A percentile compares a stretch with the other conserved stretches of the same genome.
Conservation (phyloP, 2,888 invertebrate species). For the Agriotes lineatus region DNA sequence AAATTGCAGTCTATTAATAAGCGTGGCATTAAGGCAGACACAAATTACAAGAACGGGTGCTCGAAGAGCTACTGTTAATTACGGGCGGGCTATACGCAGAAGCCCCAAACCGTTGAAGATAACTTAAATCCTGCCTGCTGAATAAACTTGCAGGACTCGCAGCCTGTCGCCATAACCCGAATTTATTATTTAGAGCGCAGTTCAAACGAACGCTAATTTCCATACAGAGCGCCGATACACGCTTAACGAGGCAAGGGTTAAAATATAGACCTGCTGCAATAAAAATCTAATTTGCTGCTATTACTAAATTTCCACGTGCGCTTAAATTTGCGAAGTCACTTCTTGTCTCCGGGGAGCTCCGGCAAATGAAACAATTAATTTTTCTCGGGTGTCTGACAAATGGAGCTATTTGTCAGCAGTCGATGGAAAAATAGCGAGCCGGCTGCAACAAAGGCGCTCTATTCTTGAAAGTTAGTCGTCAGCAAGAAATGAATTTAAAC, state of each 20-base stretch:
- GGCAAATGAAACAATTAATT: constrained; percentile 23
- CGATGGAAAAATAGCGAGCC: constrained; percentile 5
- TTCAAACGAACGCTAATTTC: neutral
- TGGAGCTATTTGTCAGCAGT: constrained; percentile 3
- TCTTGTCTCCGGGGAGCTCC: neutral
- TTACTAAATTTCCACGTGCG: too few species aligned
- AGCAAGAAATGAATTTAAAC: constrained; percentile 13
- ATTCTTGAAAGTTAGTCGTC: neutral
- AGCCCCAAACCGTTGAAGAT: too few species aligned
- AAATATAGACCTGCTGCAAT: neutral
- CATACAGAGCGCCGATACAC: constrained; percentile 1
- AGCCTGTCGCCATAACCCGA: neutral
- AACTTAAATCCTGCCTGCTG: neutral
- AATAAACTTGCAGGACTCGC: neutral
- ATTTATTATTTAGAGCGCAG: neutral
- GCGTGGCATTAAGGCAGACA: too few species aligned
- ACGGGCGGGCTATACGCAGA: too few species aligned
- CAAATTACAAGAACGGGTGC: too few species aligned
- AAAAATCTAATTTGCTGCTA: constrained; percentile 2
- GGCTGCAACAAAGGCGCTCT: neutral
- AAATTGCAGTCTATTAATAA: too few species aligned
- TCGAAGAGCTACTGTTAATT: too few species aligned
- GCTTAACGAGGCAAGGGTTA: neutral
- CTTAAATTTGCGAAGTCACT: too few species aligned
- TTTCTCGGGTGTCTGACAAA: constrained; percentile 15